Evolutionary conservation across 2,888 invertebrate genomes (phyloP).

Genomic region (Noctuana brunneofusca): DNA sequence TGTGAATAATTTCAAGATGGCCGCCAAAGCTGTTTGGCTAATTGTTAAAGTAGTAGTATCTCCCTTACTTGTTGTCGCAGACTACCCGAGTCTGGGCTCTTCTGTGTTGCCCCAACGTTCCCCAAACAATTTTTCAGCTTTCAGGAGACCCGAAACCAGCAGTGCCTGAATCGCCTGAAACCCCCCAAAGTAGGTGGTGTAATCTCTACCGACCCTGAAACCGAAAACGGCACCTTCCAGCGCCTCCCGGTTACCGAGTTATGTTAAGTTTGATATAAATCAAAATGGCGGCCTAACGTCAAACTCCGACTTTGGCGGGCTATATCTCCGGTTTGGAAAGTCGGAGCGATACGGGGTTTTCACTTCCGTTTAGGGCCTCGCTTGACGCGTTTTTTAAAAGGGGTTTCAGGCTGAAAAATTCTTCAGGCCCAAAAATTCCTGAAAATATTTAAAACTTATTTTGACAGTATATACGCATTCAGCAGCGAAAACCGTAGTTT

Average conservation of each 20-base stretch:
- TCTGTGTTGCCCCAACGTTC: not conserved
- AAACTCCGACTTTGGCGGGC: no score
- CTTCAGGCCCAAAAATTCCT: not conserved
- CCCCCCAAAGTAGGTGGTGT: not conserved
- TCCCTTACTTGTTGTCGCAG: slow-evolving; percentile 1
- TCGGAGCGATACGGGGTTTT: slow-evolving; percentile 4
- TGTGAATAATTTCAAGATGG: slow-evolving; percentile 6
- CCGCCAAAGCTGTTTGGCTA: slow-evolving; percentile 1
- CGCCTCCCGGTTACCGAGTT: not conserved
- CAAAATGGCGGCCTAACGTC: slow-evolving; percentile 10
- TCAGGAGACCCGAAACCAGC: not conserved
- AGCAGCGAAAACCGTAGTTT: not conserved
- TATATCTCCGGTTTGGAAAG: no score
- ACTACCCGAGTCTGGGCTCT: not conserved
- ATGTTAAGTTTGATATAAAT: not conserved
- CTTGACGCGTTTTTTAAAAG: no score
- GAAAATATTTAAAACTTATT: not conserved
- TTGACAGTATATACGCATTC: no score
- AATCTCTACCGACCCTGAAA: not conserved
- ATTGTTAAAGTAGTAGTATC: not conserved
- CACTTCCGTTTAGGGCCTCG: not conserved
- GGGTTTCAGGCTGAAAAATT: slow-evolving; percentile 2
- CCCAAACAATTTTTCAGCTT: not conserved
- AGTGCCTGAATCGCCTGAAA: not conserved
- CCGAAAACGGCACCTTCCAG: slow-evolving; percentile 1